A percentile compares a stretch with the other conserved stretches of the same genome.
phyloP scores from a whole-genome alignment of 2,888 invertebrate species.

The Sclerodermus sp. region DNA sequence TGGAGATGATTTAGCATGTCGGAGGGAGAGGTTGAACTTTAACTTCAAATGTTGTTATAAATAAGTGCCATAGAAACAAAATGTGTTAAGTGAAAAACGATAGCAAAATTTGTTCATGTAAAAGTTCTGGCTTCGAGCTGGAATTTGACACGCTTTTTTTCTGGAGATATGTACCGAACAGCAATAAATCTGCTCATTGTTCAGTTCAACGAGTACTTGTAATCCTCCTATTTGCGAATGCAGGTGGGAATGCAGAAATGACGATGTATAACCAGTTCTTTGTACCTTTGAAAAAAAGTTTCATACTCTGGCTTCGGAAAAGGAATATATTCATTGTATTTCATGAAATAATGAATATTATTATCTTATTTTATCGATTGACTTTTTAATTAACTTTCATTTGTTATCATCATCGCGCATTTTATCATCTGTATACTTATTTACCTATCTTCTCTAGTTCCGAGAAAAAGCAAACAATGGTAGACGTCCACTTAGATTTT shows the following conservation, averaged over 20 bases:
- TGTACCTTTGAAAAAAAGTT: too few relatives aligned
- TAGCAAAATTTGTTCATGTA: too few relatives aligned
- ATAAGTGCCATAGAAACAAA: too few relatives aligned
- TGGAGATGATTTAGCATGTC: too few relatives aligned
- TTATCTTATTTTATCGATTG: slow-evolving; percentile 48
- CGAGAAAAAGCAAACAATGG: slow-evolving; percentile 28
- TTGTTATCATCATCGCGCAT: slow-evolving; percentile 8
- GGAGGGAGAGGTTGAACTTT: too few relatives aligned
- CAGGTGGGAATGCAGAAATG: too few relatives aligned
- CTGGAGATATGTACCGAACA: slow-evolving; percentile 17
- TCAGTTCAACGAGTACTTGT: too few relatives aligned
- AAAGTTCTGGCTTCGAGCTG: not conserved
- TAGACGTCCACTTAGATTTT: not conserved
- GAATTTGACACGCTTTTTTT: slow-evolving; percentile 12
- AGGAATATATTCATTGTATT: slow-evolving; percentile 38
- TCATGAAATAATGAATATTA: slow-evolving; percentile 48
- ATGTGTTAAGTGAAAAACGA: too few relatives aligned
- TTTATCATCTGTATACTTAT: slow-evolving; percentile 1
- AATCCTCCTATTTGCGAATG: too few relatives aligned
- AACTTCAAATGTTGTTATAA: too few relatives aligned
- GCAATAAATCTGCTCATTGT: slow-evolving; percentile 38
- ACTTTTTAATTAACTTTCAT: slow-evolving; percentile 28
- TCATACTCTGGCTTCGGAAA: slow-evolving; percentile 13
- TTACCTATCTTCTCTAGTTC: slow-evolving; percentile 9
- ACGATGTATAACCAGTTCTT: too few relatives aligned